Base-by-base conservation (phyloP, 64 coral and sea anemone genomes). In the Hydrozoanthus tunicans region DNA sequence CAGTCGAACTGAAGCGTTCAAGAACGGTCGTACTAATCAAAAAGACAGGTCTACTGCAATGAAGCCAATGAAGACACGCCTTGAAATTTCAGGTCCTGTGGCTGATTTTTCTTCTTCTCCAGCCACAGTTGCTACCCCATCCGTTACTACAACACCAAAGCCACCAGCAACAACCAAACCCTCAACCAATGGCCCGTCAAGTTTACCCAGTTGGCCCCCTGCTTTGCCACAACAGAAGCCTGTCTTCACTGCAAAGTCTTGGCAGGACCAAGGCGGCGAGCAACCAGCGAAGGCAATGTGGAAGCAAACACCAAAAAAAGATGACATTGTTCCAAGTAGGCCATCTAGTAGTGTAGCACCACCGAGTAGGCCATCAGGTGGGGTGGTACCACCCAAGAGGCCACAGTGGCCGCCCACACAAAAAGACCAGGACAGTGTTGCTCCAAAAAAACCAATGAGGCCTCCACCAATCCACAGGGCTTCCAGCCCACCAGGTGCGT, bases 401-500 rank as follows among this genome's bases (percentile, higher is more conserved):
- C 81, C 81, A 53, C 61, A 68, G 61, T 83, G 81, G 72, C 77
- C 80, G 55, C 55, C 58, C 14, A 59, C 2, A 53, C 66, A 51
- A 64, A 58, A 62, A 23, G 60, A 92, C 10, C 43, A 26, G 10
- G 81, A 77, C 4, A 57, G 13, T 57, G n/a, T 7, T 13, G 24
- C 59, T 56, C 82, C 81, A 9, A 62, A 76, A 15, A 64, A 51
- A 59, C 78, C 81, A 70, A 56, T 74, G 17, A 17, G 7, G 6
- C 91, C 91, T 3, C 83, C 91, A 73, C 62, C 53, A 3, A 11
- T 71, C n/a, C 56, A 55, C 23, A 95, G 94, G 14, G 94, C 75
- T 11, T 96, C 94, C 1, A 91, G 91, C 70, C 94, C 94, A 13
- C 91, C 94, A n/a, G 65, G 17, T 4, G 72, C 80, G 59, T 57